phyloP scores from a whole-genome alignment of 2,797 vertebrate species.

The Eulemur coronatus region DNA sequence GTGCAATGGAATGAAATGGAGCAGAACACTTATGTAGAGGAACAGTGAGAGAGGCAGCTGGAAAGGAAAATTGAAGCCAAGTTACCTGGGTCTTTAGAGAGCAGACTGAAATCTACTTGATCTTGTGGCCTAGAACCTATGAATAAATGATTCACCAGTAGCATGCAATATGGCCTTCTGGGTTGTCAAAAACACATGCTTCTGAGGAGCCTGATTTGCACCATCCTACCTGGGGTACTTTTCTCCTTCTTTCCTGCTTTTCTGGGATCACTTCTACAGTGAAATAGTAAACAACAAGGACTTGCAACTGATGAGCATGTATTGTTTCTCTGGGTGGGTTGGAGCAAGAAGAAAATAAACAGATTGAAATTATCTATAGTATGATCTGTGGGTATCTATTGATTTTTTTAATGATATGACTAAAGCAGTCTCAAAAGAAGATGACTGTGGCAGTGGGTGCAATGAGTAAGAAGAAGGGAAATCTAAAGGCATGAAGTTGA shows the following conservation, averaged over 20 bases:
- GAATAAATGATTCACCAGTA: not conserved
- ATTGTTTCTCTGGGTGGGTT: not conserved
- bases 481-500: not conserved
- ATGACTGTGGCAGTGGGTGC: not conserved
- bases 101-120: not conserved
- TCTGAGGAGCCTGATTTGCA: not conserved
- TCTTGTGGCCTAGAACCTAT: not conserved
- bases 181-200: not conserved
- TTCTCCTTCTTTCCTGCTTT: not conserved
- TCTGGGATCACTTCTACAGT: not conserved
- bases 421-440: not conserved
- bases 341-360: not conserved
- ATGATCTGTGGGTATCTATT: not conserved
- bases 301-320: not conserved
- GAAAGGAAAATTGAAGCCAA: not conserved
- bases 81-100: not conserved
- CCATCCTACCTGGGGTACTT: not conserved
- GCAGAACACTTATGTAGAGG: not conserved
- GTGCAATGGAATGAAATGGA: not conserved
- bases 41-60: not conserved
- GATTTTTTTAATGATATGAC: not conserved
- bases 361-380: not conserved
- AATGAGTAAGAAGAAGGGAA: not conserved
- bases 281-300: not conserved
- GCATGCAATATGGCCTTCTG: not conserved